Percentiles rank a stretch among this genome's conserved stretches.
Conservation (phyloP, 2,888 invertebrate genomes). For the Pachycephus smyrnensis region DNA sequence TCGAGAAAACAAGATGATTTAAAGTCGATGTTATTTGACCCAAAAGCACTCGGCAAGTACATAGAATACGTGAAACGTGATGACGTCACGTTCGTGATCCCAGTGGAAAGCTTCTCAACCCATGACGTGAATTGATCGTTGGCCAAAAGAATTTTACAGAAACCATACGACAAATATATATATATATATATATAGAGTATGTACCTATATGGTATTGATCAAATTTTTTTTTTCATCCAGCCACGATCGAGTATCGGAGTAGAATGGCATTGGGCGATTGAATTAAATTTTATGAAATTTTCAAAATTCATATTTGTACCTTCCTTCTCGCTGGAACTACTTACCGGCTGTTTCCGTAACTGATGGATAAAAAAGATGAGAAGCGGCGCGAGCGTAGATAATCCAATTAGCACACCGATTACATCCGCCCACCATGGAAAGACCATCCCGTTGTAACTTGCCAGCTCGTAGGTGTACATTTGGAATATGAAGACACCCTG, state of each 20-base stretch:
- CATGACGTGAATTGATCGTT: neutral
- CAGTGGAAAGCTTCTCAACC: neutral
- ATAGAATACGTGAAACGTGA: neutral
- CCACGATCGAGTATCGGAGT: neutral
- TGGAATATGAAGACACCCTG: slow-evolving; percentile 82
- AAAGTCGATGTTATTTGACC: neutral
- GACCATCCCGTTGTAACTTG: slow-evolving; percentile 74
- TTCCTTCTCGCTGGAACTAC: slow-evolving; percentile 29
- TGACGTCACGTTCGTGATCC: neutral
- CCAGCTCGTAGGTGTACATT: slow-evolving; percentile 75
- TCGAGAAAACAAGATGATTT: neutral
- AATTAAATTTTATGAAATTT: neutral
- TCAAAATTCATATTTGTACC: neutral
- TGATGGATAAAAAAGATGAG: slow-evolving; percentile 73
- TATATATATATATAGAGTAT: too few relatives aligned
- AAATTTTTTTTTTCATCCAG: neutral
- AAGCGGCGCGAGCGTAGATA: slow-evolving; percentile 77
- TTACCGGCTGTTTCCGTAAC: slow-evolving; percentile 66
- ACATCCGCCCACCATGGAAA: slow-evolving; percentile 80
- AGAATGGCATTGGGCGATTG: neutral
- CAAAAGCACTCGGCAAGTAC: neutral
- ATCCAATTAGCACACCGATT: slow-evolving; percentile 79
- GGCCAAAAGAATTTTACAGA: neutral
- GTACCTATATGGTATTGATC: neutral
- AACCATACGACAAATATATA: neutral